Conservation (phyloP, 2,888 invertebrate species). For the Himalopsyche tibetana region DNA sequence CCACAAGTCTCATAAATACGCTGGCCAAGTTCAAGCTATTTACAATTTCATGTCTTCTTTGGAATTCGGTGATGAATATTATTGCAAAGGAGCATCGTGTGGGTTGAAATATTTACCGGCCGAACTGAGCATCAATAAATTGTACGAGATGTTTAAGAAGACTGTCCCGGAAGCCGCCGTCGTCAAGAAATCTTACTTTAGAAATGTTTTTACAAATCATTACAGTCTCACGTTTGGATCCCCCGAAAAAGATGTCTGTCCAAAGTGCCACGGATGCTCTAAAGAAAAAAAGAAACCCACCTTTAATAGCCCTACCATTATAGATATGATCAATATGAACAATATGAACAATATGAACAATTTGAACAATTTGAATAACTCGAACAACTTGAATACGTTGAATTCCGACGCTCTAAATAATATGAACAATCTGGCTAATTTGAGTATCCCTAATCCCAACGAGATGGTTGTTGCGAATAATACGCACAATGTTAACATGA, state of each 20-base stretch:
- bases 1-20: slow-evolving; percentile 28
- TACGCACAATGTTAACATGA: not conserved
- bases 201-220: slow-evolving; percentile 21
- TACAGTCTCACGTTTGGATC: slow-evolving; percentile 11
- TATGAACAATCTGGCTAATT: slow-evolving; percentile 2
- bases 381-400: not conserved
- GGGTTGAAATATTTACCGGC: slow-evolving; percentile 35
- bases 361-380: slow-evolving; percentile 17
- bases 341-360: not conserved
- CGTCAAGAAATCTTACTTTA: slow-evolving; percentile 27
- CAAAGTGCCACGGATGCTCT: slow-evolving; percentile 6
- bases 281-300: slow-evolving; percentile 16
- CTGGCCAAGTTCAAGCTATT: slow-evolving; percentile 13
- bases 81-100: slow-evolving; percentile 28
- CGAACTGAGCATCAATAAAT: slow-evolving; percentile 5
- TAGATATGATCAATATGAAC: not conserved
- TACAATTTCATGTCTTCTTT: slow-evolving; percentile 12
- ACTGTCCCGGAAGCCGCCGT: slow-evolving; percentile 11
- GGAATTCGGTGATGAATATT: slow-evolving; percentile 19
- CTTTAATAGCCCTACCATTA: not conserved
- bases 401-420: not conserved
- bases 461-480: not conserved
- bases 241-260: slow-evolving; percentile 17
- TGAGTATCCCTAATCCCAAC: too few species aligned
- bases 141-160: slow-evolving; percentile 16